These are phyloP conservation scores for Psilanteris sp. DNA, from an alignment of 1,140 invertebrate genomes.

Conservation along the genomic window DNA sequence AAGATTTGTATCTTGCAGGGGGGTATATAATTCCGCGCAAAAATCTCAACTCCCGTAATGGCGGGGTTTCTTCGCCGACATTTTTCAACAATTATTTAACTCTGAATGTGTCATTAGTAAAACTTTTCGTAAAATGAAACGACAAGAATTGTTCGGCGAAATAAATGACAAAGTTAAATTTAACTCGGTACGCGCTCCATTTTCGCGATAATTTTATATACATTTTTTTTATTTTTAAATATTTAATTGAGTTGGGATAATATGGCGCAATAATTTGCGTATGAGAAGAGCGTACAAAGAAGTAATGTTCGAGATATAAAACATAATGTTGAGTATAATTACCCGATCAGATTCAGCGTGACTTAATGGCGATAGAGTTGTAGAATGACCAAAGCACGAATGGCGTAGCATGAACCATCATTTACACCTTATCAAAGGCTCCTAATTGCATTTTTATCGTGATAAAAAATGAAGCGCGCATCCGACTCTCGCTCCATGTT, in stretches of 20 bases:
- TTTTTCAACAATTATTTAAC: too few relatives aligned
- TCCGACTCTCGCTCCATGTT: slow-evolving; percentile 51
- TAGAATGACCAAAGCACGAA: slow-evolving; percentile 48
- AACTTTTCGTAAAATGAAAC: too few relatives aligned
- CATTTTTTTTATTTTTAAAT: too few relatives aligned
- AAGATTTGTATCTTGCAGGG: too few relatives aligned
- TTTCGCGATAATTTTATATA: too few relatives aligned
- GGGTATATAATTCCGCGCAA: too few relatives aligned
- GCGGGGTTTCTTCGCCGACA: too few relatives aligned
- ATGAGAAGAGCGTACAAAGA: slow-evolving; percentile 29
- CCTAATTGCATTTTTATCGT: slow-evolving; percentile 77
- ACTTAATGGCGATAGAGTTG: slow-evolving; percentile 41
- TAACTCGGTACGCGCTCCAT: too few relatives aligned
- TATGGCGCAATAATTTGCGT: slow-evolving; percentile 36
- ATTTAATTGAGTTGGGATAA: slow-evolving; percentile 18
- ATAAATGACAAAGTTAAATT: too few relatives aligned
- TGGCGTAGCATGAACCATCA: slow-evolving; percentile 39
- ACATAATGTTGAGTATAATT: slow-evolving; percentile 15
- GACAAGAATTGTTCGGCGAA: too few relatives aligned
- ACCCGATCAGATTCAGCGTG: slow-evolving; percentile 27
- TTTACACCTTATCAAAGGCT: slow-evolving; percentile 71
- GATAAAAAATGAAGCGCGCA: slow-evolving; percentile 75
- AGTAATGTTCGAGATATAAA: slow-evolving; percentile 9
- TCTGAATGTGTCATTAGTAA: too few relatives aligned
- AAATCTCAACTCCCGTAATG: too few relatives aligned